phyloP scores from a whole-genome alignment of 2,113 vertebrate genomes.

The Triplophysa tibetana region DNA sequence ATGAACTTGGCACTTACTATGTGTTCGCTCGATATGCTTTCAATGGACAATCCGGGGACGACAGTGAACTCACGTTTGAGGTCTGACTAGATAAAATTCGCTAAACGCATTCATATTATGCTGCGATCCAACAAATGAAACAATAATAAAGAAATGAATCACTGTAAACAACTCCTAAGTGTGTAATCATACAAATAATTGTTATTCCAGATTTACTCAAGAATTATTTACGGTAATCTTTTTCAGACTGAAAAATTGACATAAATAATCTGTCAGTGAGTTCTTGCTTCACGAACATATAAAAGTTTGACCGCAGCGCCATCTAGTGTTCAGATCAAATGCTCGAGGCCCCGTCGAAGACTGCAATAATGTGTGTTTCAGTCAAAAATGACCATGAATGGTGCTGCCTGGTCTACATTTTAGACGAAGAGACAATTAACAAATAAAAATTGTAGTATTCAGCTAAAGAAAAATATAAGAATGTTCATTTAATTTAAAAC shows the following conservation, averaged over 20 bases:
- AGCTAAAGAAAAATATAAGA: no score
- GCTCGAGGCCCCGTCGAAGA: no score
- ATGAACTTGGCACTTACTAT: neutral
- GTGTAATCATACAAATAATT: neutral
- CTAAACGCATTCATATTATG: neutral
- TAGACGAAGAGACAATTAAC: no score
- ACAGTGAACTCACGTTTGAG: neutral
- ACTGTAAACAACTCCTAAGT: neutral
- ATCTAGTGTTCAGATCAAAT: conserved; percentile 22
- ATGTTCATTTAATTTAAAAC: no score
- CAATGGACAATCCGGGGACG: neutral
- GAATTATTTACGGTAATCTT: no score
- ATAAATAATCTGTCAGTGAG: no score
- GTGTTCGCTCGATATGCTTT: neutral
- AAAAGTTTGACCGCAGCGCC: conserved; percentile 18
- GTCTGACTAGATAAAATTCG: neutral
- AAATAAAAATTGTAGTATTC: no score
- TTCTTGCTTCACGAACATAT: neutral
- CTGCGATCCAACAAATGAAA: neutral
- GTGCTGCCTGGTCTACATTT: no score
- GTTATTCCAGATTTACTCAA: neutral
- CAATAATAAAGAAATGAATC: neutral
- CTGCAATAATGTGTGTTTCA: no score
- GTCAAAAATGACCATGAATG: no score
- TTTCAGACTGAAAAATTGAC: no score